Evolutionary conservation across 2,888 invertebrate genomes (phyloP).

Genomic region (Azorinus chamasolen): DNA sequence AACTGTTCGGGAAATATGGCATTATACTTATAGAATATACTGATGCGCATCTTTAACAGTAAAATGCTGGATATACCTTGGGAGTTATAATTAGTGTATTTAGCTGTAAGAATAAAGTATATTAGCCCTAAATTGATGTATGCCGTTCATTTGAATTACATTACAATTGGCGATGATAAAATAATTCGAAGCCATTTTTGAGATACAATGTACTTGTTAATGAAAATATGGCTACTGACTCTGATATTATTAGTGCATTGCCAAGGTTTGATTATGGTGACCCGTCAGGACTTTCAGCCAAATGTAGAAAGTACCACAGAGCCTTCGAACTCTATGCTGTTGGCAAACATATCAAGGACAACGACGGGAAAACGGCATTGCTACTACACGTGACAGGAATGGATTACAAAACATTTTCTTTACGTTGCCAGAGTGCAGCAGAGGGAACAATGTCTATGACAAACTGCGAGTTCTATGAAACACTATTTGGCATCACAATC

Average conservation of each 20-base stretch:
- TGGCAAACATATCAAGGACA: conserved; percentile 29
- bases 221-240: neutral
- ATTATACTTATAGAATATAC: too few relatives aligned
- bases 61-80: too few relatives aligned
- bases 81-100: too few relatives aligned
- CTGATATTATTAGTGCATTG: too few relatives aligned
- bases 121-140: too few relatives aligned
- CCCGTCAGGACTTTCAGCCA: too few relatives aligned
- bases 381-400: conserved; percentile 44
- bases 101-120: too few relatives aligned
- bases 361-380: conserved; percentile 32
- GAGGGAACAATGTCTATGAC: conserved; percentile 16
- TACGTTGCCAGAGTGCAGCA: conserved; percentile 5
- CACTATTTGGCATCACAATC: conserved; percentile 27
- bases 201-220: neutral
- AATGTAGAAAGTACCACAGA: conserved; percentile 40
- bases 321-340: conserved; percentile 38
- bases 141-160: too few relatives aligned
- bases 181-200: neutral
- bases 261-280: too few relatives aligned
- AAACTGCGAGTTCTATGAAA: conserved; percentile 19
- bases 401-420: conserved; percentile 42
- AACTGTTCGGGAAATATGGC: too few relatives aligned
- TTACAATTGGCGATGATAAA: conserved; percentile 21
- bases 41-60: too few relatives aligned